Evolutionary conservation across 2,113 vertebrate species (phyloP).

Genomic region (Pelmatolapia mariae): DNA sequence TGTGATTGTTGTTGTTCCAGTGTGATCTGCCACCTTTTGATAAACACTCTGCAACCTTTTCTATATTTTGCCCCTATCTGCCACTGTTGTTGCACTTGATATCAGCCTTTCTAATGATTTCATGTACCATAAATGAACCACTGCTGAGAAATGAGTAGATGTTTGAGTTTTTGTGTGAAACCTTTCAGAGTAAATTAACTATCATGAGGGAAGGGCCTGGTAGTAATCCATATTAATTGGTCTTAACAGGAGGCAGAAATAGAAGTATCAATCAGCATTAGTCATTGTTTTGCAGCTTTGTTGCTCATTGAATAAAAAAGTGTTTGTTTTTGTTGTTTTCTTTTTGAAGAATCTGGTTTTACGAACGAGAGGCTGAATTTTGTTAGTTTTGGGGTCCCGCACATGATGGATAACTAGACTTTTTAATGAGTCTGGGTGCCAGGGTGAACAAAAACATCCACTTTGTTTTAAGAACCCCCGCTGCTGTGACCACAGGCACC

Average conservation of each 20-base stretch:
- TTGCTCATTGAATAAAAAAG: neutral
- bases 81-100: neutral
- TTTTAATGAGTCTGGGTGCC: constrained; percentile 38
- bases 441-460: constrained; percentile 1
- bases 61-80: neutral
- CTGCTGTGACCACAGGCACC: constrained; percentile 5
- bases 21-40: neutral
- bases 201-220: neutral
- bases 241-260: neutral
- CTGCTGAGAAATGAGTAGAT: neutral
- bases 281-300: neutral
- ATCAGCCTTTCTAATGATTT: neutral
- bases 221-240: neutral
- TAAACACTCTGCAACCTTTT: neutral
- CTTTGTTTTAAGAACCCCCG: constrained; percentile 10
- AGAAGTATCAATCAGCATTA: neutral
- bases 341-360: neutral
- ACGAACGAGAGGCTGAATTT: neutral
- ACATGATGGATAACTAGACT: neutral
- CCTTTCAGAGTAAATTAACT: neutral
- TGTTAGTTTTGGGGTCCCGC: neutral
- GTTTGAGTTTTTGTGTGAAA: neutral
- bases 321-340: neutral
- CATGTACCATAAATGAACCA: neutral
- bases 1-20: neutral